phyloP scores from a whole-genome alignment of 2,797 vertebrate species.

The Phalloptychus januarius region DNA sequence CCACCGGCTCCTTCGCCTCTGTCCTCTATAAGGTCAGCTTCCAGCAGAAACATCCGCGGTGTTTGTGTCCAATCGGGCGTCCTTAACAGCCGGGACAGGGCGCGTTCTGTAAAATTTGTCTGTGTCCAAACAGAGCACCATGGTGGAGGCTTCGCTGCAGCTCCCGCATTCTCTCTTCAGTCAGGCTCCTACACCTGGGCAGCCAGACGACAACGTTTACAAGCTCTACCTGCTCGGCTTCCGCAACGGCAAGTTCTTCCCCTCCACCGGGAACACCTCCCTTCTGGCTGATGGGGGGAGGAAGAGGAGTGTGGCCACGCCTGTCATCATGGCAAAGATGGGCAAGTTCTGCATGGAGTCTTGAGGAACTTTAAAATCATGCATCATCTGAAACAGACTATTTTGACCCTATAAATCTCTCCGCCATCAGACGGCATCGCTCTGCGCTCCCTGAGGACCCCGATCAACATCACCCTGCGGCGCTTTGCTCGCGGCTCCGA shows the following conservation, averaged over 20 bases:
- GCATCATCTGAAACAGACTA: not conserved
- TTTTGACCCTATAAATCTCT: not conserved
- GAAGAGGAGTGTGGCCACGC: constrained; percentile 90
- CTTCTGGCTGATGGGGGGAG: constrained; percentile 87
- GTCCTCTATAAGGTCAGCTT: constrained; percentile 88
- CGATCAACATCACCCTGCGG: constrained; percentile 90
- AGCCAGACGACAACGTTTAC: constrained; percentile 85
- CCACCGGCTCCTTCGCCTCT: constrained; percentile 90
- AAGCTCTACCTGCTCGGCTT: constrained; percentile 96
- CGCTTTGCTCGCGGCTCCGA: constrained; percentile 90
- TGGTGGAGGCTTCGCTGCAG: constrained; percentile 93
- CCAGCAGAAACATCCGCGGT: not conserved
- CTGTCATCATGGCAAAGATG: constrained; percentile 93
- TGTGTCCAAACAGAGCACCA: constrained; percentile 82
- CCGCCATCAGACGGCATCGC: constrained; percentile 82
- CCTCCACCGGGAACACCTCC: constrained; percentile 91
- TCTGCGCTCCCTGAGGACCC: constrained; percentile 74
- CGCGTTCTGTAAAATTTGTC: not conserved
- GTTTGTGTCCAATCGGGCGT: not conserved
- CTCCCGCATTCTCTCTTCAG: constrained; percentile 91
- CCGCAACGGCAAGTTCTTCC: constrained; percentile 96
- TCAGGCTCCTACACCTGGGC: constrained; percentile 77
- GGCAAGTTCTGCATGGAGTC: constrained; percentile 76
- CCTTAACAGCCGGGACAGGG: not conserved
- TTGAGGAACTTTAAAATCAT: not conserved